Base-by-base conservation (phyloP, 2,113 vertebrate species). In the Tragulus kanchil region DNA sequence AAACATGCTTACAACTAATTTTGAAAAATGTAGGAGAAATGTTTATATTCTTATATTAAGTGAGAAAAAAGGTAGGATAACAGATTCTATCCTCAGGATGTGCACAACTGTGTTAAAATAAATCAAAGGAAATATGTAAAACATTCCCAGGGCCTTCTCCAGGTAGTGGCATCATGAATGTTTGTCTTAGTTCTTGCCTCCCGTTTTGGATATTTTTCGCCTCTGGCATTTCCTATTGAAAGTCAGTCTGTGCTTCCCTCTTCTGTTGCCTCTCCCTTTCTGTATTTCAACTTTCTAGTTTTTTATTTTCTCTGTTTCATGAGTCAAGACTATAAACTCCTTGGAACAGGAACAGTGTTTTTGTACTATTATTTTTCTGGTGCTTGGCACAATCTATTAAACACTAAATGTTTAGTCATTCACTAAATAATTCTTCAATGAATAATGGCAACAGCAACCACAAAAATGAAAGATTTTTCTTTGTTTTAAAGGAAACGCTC, bases 251-350 rank as follows among this genome's bases (percentile, higher is more conserved):
- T 89, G 36, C 16, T 89, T 36, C 58, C 8, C 14, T 82, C n/a
- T 16, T 78, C 56, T 11, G 25, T 50, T 61, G 56, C 15, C 7
- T 58, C 69, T 87, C 65, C 48, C 85, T 59, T 67, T 81, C 62
- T 93, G 54, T 23, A 36, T 73, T 64, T 90, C 56, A 91, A 7
- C 59, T 92, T 86, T 59, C 85, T 65, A 8, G 42, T 84, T 91
- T 31, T 48, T 93, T 65, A 45, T 87, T 89, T 48, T 52, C 26
- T 75, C 58, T 62, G 59, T 48, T 67, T 89, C 31, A 23, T 9
- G 84, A 62, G 16, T 62, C 61, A 61, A 36, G 48, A 71, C 67
- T 69, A 36, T 91, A 78, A 71, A 87, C 26, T 45, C 62, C 52
- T 83, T 75, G 50, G 42, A 42, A 85, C 2, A 17, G 91, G 48